These are phyloP conservation scores for Catharus fuscescens DNA, from an alignment of 2,113 vertebrate species.

Conservation along the genomic window DNA sequence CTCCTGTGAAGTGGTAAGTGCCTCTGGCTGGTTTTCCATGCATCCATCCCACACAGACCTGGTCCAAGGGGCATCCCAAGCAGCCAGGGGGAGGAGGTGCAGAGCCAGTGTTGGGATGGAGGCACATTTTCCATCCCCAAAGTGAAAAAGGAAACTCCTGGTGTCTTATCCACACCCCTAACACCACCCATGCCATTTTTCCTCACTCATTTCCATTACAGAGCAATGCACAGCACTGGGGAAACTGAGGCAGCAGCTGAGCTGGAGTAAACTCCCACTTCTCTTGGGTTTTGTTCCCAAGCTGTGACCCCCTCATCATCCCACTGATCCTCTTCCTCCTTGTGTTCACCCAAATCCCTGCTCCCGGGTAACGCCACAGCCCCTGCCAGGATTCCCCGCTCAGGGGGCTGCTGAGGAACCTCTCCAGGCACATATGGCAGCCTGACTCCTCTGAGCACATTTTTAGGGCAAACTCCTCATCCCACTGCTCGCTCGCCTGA, in stretches of 20 bases:
- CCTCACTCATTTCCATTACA: neutral
- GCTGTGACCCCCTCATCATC: neutral
- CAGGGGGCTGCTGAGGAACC: slow-evolving; percentile 44
- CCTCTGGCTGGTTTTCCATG: neutral
- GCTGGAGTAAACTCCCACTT: neutral
- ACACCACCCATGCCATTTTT: rapidly evolving
- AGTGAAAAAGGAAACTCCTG: neutral
- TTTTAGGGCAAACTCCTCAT: slow-evolving; percentile 79
- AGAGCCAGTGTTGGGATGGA: rapidly evolving
- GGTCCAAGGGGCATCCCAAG: neutral
- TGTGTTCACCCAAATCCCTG: neutral
- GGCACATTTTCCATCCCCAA: neutral
- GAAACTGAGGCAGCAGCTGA: neutral
- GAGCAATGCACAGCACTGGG: neutral
- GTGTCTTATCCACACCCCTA: neutral
- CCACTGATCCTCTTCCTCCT: neutral
- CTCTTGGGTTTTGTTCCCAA: neutral
- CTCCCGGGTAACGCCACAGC: neutral
- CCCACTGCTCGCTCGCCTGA: slow-evolving; percentile 63
- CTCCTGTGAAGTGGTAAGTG: neutral
- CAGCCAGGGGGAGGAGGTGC: rapidly evolving
- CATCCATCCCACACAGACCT: rapidly evolving
- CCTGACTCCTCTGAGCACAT: slow-evolving; percentile 67
- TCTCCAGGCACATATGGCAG: slow-evolving; percentile 64
- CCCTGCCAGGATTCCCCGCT: slow-evolving; percentile 29